Conservation (phyloP, 1,140 invertebrate genomes). For the Drosophila littoralis region DNA sequence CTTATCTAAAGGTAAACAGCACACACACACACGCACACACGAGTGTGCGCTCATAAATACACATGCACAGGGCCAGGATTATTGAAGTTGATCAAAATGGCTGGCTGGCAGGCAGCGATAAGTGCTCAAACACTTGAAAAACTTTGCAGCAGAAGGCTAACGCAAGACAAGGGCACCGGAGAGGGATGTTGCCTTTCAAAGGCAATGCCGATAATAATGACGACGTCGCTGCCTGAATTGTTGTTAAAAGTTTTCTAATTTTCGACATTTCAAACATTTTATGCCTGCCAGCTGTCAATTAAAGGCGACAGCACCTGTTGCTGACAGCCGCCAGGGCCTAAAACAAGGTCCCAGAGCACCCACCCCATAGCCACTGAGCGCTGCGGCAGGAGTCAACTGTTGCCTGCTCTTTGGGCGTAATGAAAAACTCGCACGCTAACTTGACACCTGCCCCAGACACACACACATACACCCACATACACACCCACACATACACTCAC, state of each 20-base stretch:
- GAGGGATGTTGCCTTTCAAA: constrained; percentile 29
- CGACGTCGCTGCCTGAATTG: constrained; percentile 52
- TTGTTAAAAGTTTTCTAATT: constrained; percentile 83
- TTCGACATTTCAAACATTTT: constrained; percentile 80
- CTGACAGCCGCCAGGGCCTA: constrained; percentile 56
- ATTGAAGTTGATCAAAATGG: constrained; percentile 78
- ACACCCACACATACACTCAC: neutral
- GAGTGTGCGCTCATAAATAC: constrained; percentile 6
- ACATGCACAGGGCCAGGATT: constrained; percentile 58
- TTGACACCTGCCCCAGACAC: constrained; percentile 64
- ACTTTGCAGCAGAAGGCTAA: constrained; percentile 38
- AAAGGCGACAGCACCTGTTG: constrained; percentile 79
- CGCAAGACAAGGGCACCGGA: neutral
- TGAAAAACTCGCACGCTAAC: constrained; percentile 66
- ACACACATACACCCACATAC: neutral
- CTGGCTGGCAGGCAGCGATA: constrained; percentile 68
- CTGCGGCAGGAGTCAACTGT: constrained; percentile 44
- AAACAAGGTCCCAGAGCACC: neutral
- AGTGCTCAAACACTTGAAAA: constrained; percentile 80
- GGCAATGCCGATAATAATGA: constrained; percentile 69
- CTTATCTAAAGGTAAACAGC: constrained; percentile 77
- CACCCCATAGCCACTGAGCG: neutral
- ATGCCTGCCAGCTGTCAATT: constrained; percentile 81
- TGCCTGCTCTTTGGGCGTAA: constrained; percentile 33
- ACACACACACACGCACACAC: constrained; percentile 14